Evolutionary conservation across 2,113 vertebrate genomes (phyloP).

Genomic region (Syrmaticus mikado): DNA sequence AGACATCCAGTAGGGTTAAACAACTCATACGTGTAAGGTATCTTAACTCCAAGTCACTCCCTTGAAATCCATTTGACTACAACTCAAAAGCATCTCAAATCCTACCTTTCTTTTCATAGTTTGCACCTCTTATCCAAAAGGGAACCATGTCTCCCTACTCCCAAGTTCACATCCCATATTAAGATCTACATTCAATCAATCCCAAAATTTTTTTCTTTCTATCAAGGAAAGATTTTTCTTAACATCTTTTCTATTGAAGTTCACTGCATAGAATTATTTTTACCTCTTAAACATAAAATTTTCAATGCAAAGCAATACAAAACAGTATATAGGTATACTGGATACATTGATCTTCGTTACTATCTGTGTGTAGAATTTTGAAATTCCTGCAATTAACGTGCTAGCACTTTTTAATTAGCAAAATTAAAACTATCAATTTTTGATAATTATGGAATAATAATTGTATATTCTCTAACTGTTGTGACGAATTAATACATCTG

Average conservation of each 20-base stretch:
- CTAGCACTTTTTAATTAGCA: not conserved
- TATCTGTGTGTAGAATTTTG: not conserved
- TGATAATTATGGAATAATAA: not conserved
- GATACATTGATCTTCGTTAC: not conserved
- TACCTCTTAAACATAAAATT: not conserved
- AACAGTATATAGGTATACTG: not conserved
- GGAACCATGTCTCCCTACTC: fast-evolving
- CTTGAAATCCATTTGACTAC: not conserved
- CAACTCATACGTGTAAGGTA: not conserved
- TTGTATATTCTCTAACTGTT: not conserved
- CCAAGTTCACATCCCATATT: fast-evolving
- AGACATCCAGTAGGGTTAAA: not conserved
- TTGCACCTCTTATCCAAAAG: not conserved
- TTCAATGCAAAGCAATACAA: not conserved
- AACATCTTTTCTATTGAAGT: not conserved
- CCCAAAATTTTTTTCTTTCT: not conserved
- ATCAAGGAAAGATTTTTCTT: not conserved
- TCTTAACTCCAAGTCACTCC: not conserved
- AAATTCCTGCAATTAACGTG: fast-evolving
- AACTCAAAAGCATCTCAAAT: not conserved
- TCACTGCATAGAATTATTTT: not conserved
- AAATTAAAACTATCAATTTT: not conserved
- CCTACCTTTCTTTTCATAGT: not conserved
- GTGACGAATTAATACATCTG: not conserved
- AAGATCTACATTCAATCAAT: not conserved